A percentile compares a stretch with the other conserved stretches of the same genome.
Evolutionary conservation across 2,888 invertebrate species (phyloP).

Genomic region (Miltochrista miniata): DNA sequence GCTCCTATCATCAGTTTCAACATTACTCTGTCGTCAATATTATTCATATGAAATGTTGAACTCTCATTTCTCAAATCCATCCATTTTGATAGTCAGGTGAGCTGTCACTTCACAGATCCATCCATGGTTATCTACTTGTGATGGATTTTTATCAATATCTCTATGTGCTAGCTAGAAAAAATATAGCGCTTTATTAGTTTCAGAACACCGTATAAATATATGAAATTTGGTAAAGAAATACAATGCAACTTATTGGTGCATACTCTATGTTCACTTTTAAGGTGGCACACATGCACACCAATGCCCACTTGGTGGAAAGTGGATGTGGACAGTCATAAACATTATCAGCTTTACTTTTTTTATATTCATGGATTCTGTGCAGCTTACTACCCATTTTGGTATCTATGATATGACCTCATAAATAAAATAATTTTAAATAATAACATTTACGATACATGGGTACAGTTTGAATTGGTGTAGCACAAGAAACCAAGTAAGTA

Average conservation of each 20-base stretch:
- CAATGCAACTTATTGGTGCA: not conserved
- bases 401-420: too few species aligned
- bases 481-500: slow-evolving; percentile 28
- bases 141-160: slow-evolving; percentile 40
- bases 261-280: too few species aligned
- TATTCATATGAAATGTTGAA: slow-evolving; percentile 59
- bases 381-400: too few species aligned
- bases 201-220: slow-evolving; percentile 1
- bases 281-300: too few species aligned
- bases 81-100: slow-evolving; percentile 21
- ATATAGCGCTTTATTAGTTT: slow-evolving; percentile 37
- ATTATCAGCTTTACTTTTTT: too few species aligned
- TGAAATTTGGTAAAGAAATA: not conserved
- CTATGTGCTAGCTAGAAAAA: slow-evolving; percentile 61
- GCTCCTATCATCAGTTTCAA: slow-evolving; percentile 63
- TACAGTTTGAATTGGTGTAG: slow-evolving; percentile 27
- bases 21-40: slow-evolving; percentile 62
- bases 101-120: slow-evolving; percentile 69
- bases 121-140: slow-evolving; percentile 63
- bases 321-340: too few species aligned
- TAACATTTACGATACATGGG: not conserved
- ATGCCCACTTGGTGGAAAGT: too few species aligned
- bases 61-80: slow-evolving; percentile 48
- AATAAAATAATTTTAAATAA: too few species aligned
- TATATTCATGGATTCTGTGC: too few species aligned